Percentiles rank a stretch among this genome's conserved stretches.
Conservation (phyloP, 2,888 invertebrate species). For the Sinelater perroti region DNA sequence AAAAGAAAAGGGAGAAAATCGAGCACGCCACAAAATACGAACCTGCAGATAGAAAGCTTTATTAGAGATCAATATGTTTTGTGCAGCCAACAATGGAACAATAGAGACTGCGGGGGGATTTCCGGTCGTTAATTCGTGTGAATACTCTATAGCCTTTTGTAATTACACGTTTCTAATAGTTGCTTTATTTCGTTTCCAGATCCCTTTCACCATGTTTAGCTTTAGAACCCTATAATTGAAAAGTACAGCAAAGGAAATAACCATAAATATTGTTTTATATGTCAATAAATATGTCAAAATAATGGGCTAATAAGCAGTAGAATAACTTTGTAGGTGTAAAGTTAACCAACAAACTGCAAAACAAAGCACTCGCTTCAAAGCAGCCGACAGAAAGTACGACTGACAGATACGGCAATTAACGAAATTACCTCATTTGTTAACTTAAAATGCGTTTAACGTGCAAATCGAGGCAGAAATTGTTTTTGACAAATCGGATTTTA, state of each 20-base stretch:
- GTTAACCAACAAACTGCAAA: neutral
- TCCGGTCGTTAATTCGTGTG: constrained; percentile 25
- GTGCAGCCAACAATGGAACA: constrained; percentile 30
- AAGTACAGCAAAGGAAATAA: neutral
- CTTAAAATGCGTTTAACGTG: constrained; percentile 31
- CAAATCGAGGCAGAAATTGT: constrained; percentile 32
- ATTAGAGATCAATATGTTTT: constrained; percentile 37
- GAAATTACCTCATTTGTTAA: constrained; percentile 34
- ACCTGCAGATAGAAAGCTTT: constrained; percentile 23
- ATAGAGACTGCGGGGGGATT: constrained; percentile 28
- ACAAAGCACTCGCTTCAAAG: neutral
- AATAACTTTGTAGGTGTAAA: too few relatives aligned
- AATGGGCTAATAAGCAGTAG: too few relatives aligned
- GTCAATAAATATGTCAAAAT: neutral
- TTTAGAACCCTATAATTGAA: constrained; percentile 1
- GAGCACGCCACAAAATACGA: constrained; percentile 21
- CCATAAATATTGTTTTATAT: too few relatives aligned
- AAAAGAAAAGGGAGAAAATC: too few relatives aligned
- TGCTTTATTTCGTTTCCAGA: too few relatives aligned
- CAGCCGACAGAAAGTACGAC: constrained; percentile 15
- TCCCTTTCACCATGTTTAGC: neutral
- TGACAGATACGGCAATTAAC: constrained; percentile 33
- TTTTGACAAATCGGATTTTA: constrained; percentile 38
- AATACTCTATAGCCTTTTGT: constrained; percentile 27
- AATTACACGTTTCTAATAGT: constrained; percentile 23